These are phyloP conservation scores for Alloscopus bannaensis DNA, from an alignment of 2,888 invertebrate species.

Conservation along the genomic window DNA sequence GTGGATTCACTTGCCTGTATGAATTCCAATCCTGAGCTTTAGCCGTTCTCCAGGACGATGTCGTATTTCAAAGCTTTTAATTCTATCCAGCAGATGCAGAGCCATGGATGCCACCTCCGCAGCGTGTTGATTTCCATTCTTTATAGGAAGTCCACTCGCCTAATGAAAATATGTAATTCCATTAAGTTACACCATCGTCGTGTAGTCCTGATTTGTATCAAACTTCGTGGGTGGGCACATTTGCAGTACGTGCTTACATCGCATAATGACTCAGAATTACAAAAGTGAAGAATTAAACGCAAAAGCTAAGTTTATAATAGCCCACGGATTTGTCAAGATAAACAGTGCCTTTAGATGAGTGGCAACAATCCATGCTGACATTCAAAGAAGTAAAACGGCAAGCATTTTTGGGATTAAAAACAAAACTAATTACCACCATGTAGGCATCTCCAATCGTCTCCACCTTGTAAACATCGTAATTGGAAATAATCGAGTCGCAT, in stretches of 20 bases:
- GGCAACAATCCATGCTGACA: background rate
- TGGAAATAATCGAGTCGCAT: constrained; percentile 91
- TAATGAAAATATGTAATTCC: constrained; percentile 36
- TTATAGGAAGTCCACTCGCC: constrained; percentile 85
- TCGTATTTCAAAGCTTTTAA: constrained; percentile 82
- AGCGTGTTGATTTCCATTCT: constrained; percentile 85
- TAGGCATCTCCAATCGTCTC: constrained; percentile 90
- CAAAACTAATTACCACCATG: constrained; percentile 84
- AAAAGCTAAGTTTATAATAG: no score
- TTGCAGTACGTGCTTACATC: no score
- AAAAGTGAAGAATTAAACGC: background rate
- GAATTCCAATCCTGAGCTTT: constrained; percentile 84
- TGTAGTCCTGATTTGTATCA: background rate
- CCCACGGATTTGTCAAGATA: no score
- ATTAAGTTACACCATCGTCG: no score
- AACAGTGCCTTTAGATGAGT: no score
- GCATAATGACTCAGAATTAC: no score
- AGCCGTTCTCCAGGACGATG: constrained; percentile 83
- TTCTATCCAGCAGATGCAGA: constrained; percentile 83
- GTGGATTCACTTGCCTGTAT: constrained; percentile 78
- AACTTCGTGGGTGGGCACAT: no score
- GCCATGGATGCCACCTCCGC: constrained; percentile 88
- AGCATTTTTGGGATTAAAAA: background rate
- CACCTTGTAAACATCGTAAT: constrained; percentile 92
- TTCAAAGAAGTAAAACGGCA: background rate